Evolutionary conservation across 2,888 invertebrate genomes (phyloP).

Genomic region (Resseliella maxima): DNA sequence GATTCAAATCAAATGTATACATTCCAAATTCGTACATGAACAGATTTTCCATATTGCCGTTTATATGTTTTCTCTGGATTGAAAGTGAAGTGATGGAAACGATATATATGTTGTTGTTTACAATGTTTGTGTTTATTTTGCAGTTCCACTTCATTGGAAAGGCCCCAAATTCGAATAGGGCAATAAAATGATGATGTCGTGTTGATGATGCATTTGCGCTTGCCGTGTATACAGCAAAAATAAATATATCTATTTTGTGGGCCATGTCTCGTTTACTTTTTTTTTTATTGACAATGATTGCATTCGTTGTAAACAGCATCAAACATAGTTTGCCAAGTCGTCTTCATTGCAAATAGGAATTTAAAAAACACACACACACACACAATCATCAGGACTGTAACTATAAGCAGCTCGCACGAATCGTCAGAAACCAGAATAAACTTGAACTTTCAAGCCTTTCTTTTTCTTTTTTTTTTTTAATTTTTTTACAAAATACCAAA

Average conservation of each 20-base stretch:
- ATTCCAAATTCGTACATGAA: conserved; percentile 38
- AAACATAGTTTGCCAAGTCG: no score
- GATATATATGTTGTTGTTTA: background rate
- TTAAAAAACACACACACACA: background rate
- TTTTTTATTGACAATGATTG: conserved; percentile 11
- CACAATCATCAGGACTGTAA: background rate
- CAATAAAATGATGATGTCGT: conserved; percentile 38
- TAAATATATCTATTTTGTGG: conserved; percentile 4
- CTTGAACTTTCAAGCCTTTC: conserved; percentile 39
- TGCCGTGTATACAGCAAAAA: background rate
- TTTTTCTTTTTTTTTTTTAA: background rate
- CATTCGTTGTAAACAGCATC: background rate
- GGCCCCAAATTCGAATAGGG: background rate
- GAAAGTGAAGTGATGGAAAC: conserved; percentile 14
- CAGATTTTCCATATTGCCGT: background rate
- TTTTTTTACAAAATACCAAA: background rate
- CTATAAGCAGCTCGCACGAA: conserved; percentile 19
- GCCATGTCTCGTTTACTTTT: conserved; percentile 28
- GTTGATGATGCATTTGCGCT: conserved; percentile 12
- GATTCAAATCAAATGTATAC: background rate
- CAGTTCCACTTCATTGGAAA: background rate
- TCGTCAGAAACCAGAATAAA: conserved; percentile 17
- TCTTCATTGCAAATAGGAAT: background rate
- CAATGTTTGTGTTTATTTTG: background rate
- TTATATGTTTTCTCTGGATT: background rate